Base-by-base conservation (phyloP, 2,113 vertebrate species). In the Burhinus oedicnemus region DNA sequence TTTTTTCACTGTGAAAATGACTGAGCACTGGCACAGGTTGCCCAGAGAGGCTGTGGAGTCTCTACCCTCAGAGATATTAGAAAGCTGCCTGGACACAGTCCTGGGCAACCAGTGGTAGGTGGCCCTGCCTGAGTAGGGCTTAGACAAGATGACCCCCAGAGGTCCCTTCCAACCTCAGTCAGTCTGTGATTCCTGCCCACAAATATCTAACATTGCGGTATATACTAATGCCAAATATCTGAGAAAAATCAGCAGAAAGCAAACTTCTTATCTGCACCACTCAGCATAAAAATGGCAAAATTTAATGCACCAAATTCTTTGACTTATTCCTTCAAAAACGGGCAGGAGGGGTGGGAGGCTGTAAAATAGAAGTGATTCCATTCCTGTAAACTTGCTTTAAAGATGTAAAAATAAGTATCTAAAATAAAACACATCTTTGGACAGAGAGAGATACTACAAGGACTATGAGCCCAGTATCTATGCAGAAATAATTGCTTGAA, bases 271-370 rank as follows among this genome's bases (percentile, higher is more conserved):
- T 4, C 15, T 74, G 62, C 15, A 60, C 11, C 29, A 32, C 26
- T 27, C 32, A 83, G 45, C 11, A 61, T 2, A 70, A 69, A 65
- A 92, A 36, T 9, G 6, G 12, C 11, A 52, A 64, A 42, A 65
- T 38, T 52, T 27, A 74, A 40, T 8, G 17, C 19, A 44, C 2
- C 2, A 76, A 60, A 2, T 21, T 54, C 10, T 61, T 52, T 57
- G 6, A 29, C 9, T 45, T n/a, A 18, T 14, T 84, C 19, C 58
- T 49, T 52, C 16, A 71, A 60, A 77, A 40, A 77, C 0, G 3
- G 40, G 40, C 40, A 40, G 40, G 7, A 9, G 4, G 8, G 20
- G 23, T 4, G 12, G 3, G 0, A 1, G 6, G 18, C 23, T 49
- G 11, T 54, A 76, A 88, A 82, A n/a, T 6, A 78, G 6, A 57